Base-by-base conservation (phyloP, 2,888 invertebrate genomes). In the Epirrhoe tristata region DNA sequence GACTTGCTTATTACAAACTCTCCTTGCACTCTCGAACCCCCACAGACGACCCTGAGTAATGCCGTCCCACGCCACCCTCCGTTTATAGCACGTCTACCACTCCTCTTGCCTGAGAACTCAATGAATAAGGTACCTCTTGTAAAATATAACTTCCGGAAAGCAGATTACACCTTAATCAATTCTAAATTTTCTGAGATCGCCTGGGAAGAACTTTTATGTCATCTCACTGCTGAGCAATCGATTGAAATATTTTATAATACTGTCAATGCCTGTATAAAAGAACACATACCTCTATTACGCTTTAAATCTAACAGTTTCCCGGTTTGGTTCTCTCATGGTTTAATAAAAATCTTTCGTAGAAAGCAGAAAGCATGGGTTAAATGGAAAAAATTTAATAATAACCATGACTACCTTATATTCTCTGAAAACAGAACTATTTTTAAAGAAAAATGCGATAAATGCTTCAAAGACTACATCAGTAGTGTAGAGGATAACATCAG, bases 1-100 rank as follows among this genome's bases (percentile, higher is more conserved):
- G 55, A 55, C 10, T 39, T 55, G n/a, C n/a, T 55, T 55, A 55
- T 39, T n/a, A 31, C 55, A 17, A 55, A 55, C 55, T 39, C 17
- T 10, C 4, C 55, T 0, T 55, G 39, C 10, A 36, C 39, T 16
- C 17, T 36, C 6, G 17, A 10, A 39, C 16, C 39, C 10, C 39
- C 16, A 39, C 10, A 8, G 12, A 17, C 7, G 10, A 10, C 39
- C 17, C 12, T 56, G 12, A 5, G 39, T 3, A 16, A 16, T 12
- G 2, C n/a, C 5, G 31, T 7, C 24, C 24, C 56, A 0, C 24
- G 12, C 12, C 56, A 56, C 17, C 24, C 17, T 1, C 56, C 24
- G 0, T 56, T 43, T 7, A 17, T 56, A 12, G 43, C 10, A 0
- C 2, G 5, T n/a, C 5, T 24, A 3, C 12, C 24, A 4, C 4